A percentile compares a stretch with the other conserved stretches of the same genome.
phyloP scores from a whole-genome alignment of 2,888 invertebrate species.

The Lypha dubia region DNA sequence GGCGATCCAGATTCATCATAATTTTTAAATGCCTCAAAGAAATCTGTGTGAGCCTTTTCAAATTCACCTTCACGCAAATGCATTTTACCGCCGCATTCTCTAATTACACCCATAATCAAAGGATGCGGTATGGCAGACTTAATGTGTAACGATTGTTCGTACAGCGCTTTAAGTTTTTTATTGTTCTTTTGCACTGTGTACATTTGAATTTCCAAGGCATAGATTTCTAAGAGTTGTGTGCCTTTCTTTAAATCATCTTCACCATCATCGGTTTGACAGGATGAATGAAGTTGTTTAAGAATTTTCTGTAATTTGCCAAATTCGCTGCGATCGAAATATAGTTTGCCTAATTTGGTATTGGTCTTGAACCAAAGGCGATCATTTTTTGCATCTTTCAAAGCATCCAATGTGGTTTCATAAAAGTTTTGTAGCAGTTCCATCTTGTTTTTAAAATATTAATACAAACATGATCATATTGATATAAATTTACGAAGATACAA shows the following conservation, averaged over 20 bases:
- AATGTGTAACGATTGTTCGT: constrained; percentile 98
- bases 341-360: constrained; percentile 98
- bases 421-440: constrained; percentile 99
- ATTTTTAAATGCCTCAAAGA: constrained; percentile 99
- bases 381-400: constrained; percentile 98
- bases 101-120: constrained; percentile 99
- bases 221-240: constrained; percentile 98
- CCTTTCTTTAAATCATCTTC: constrained; percentile 99
- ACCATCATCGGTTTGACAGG: constrained; percentile 98
- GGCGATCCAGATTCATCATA: constrained; percentile 99
- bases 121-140: constrained; percentile 99
- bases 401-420: constrained; percentile 97
- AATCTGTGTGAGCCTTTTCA: constrained; percentile 99
- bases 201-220: constrained; percentile 99
- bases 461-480: neutral
- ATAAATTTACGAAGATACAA: neutral
- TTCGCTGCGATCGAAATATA: constrained; percentile 98
- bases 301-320: constrained; percentile 97
- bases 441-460: constrained; percentile 83
- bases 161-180: constrained; percentile 97
- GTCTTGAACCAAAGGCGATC: constrained; percentile 99
- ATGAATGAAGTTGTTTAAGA: constrained; percentile 97
- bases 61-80: constrained; percentile 99
- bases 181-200: constrained; percentile 99
- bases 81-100: constrained; percentile 99